phyloP scores from a whole-genome alignment of 2,797 vertebrate species.

The Selene dorsalis region DNA sequence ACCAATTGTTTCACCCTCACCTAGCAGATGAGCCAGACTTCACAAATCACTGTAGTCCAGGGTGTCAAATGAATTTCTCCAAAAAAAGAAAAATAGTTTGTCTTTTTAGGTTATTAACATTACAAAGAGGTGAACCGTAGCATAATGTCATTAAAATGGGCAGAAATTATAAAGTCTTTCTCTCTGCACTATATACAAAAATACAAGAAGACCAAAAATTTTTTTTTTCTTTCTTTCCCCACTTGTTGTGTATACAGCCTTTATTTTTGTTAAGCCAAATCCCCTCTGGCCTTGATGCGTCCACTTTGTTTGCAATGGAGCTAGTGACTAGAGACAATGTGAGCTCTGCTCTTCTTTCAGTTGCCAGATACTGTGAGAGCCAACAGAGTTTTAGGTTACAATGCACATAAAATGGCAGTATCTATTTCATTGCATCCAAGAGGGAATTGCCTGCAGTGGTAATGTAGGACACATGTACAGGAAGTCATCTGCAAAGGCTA shows the following conservation, averaged over 20 bases:
- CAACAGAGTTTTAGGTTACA: neutral
- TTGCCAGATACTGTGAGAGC: constrained; percentile 16
- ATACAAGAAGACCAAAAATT: no score
- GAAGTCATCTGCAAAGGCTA: constrained; percentile 1
- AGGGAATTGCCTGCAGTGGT: neutral
- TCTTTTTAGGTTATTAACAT: no score
- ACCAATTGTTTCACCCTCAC: no score
- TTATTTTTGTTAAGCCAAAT: constrained; percentile 7
- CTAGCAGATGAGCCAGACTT: no score
- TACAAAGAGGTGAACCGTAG: no score
- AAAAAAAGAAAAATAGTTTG: no score
- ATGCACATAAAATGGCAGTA: neutral
- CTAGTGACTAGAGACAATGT: constrained; percentile 17
- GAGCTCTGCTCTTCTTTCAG: constrained; percentile 24
- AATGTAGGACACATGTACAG: constrained; percentile 2
- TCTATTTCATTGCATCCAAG: neutral
- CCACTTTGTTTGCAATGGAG: constrained; percentile 44
- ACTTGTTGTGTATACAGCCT: constrained; percentile 1
- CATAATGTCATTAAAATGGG: no score
- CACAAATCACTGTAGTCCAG: no score
- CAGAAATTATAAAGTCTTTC: no score
- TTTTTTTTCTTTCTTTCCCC: no score
- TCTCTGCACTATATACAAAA: no score
- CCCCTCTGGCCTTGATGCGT: constrained; percentile 23
- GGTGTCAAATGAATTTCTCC: no score